Evolutionary conservation across 2,113 vertebrate genomes (phyloP).

Genomic region (Bubo blakistoni): DNA sequence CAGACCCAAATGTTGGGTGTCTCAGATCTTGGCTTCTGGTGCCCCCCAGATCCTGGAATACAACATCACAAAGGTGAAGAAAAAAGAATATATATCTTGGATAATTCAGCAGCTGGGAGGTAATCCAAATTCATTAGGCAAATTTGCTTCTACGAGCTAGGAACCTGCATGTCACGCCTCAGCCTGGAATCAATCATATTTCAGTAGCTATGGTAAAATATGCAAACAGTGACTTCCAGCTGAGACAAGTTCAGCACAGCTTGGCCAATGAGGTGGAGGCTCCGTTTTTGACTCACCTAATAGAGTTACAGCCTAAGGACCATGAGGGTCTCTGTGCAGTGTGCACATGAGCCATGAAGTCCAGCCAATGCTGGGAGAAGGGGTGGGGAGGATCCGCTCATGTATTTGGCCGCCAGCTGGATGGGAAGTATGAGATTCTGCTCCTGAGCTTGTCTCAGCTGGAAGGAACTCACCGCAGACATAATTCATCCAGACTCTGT

Average conservation of each 20-base stretch:
- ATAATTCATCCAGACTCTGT: not conserved
- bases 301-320: not conserved
- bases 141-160: not conserved
- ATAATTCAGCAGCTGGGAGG: not conserved
- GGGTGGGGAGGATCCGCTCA: not conserved
- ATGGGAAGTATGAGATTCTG: not conserved
- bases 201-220: constrained; percentile 26
- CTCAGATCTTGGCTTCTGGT: not conserved
- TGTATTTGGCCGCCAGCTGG: not conserved
- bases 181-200: constrained; percentile 23
- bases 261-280: constrained; percentile 1
- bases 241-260: constrained; percentile 25
- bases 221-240: constrained; percentile 47
- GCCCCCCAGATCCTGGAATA: not conserved
- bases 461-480: not conserved
- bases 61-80: not conserved
- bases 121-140: not conserved
- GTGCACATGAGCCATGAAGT: not conserved
- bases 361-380: not conserved
- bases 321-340: not conserved
- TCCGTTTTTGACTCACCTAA: not conserved
- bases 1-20: not conserved
- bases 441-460: not conserved
- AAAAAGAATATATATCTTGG: fast-evolving
- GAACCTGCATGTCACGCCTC: constrained; percentile 9